These are phyloP conservation scores for Triplophysa bombifrons DNA, from an alignment of 2,797 vertebrate genomes.

Conservation along the genomic window DNA sequence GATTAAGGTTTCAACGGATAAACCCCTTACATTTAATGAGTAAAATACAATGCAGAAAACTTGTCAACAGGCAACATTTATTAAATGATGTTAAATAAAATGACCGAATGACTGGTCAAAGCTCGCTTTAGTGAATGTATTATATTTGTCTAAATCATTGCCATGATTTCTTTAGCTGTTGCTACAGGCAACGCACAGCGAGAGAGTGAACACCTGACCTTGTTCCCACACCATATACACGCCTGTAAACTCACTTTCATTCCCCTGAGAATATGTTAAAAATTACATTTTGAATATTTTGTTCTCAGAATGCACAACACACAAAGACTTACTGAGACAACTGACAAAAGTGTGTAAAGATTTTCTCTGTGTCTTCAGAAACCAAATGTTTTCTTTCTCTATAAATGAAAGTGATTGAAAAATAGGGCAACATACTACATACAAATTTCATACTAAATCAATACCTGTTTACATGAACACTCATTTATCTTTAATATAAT, in stretches of 20 bases:
- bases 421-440: too few relatives aligned
- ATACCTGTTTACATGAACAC: background rate
- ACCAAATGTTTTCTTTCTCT: background rate
- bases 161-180: conserved; percentile 34
- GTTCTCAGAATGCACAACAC: background rate
- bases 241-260: background rate
- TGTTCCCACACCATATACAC: background rate
- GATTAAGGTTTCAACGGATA: background rate
- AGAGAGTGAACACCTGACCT: background rate
- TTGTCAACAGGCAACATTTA: background rate
- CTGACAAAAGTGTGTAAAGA: background rate
- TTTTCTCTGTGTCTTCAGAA: background rate
- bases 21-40: background rate
- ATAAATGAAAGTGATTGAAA: background rate
- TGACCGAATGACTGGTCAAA: background rate
- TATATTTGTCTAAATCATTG: background rate
- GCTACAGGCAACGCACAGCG: conserved; percentile 34
- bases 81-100: background rate
- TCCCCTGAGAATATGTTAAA: background rate
- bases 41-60: background rate
- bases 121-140: background rate
- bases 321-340: too few relatives aligned
- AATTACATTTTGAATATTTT: background rate
- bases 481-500: background rate
- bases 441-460: background rate